Percentiles rank a stretch among this genome's conserved stretches.
phyloP scores from a whole-genome alignment of 2,888 invertebrate species.

The Thymelicus lineola region DNA sequence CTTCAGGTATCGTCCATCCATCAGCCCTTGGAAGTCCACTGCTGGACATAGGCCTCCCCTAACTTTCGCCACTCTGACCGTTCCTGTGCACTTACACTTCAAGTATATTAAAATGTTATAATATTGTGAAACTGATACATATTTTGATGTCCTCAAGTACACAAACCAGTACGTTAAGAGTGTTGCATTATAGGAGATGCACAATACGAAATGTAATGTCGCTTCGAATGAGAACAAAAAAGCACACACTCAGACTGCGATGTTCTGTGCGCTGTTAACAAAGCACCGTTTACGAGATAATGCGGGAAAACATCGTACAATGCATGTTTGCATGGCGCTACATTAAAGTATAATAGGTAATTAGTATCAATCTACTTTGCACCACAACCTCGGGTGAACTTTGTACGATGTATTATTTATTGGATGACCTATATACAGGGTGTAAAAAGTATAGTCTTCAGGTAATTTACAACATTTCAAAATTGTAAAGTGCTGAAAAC shows the following conservation, averaged over 20 bases:
- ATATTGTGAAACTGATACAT: not conserved
- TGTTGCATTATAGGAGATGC: slow-evolving; percentile 7
- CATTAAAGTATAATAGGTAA: slow-evolving; percentile 7
- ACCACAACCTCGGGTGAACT: not conserved
- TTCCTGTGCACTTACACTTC: too few species aligned
- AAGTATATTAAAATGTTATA: not conserved
- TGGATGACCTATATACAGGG: too few species aligned
- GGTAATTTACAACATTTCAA: too few species aligned
- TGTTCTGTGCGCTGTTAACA: slow-evolving; percentile 1
- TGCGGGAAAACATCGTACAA: not conserved
- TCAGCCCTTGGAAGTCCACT: too few species aligned
- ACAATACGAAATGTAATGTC: slow-evolving; percentile 16
- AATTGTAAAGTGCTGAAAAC: too few species aligned
- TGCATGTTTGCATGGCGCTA: not conserved
- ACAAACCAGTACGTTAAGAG: not conserved
- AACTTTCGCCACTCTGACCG: too few species aligned
- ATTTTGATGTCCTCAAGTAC: not conserved
- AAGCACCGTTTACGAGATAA: slow-evolving; percentile 4
- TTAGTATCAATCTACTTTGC: not conserved
- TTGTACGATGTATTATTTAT: too few species aligned
- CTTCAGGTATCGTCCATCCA: too few species aligned
- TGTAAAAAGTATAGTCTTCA: too few species aligned
- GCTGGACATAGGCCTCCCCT: too few species aligned
- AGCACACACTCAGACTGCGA: slow-evolving; percentile 1
- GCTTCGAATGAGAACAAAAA: slow-evolving; percentile 12